Evolutionary conservation across 2,888 invertebrate genomes (phyloP), one percentile per base, ranked within the genome.

Genomic region (Therioaphis trifolii): DNA sequence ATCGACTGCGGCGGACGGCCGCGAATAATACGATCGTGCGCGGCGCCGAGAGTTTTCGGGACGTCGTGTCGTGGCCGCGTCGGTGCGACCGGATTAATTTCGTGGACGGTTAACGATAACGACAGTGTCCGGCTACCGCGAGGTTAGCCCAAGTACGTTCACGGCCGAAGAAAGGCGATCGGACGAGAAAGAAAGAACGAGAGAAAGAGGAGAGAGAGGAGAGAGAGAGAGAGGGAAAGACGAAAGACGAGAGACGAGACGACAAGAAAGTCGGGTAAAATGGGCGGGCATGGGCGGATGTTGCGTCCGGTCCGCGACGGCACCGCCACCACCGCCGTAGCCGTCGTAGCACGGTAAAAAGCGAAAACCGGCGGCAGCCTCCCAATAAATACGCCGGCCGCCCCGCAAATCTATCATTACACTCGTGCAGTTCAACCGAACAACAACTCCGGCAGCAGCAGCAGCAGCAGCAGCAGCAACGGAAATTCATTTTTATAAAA

Each of bases 341-440:
- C 27, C 49, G 35, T 35, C 43, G 71, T 35, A n/a, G 75, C 21
- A 18, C 52, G 71, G 63, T 24, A 40, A 74, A 82, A 82, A 82
- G 74, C 74, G 74, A 74, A 72, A 82, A 63, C 82, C 40, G 74
- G 63, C 63, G 27, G 49, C 80, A 80, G 71, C 58, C 29, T 80
- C 72, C 55, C 52, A 40, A 76, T 84, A 84, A 84, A 84, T 76
- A 82, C 82, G 72, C 52, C 75, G 76, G 68, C 77, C 69, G 84
- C 84, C 76, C 84, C 69, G 69, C 21, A 29, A 14, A 46, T 84
- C 43, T 24, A 24, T 75, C 76, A 76, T 77, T 84, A 77, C 68
- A 66, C 24, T 40, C 63, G 77, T 58, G 55, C 77, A 69, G 68
- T 72, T 77, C 69, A 18, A 55, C 68, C 9, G 69, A 63, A 55